Conservation (phyloP, 2,113 vertebrate genomes). For the Seriola quinqueradiata region DNA sequence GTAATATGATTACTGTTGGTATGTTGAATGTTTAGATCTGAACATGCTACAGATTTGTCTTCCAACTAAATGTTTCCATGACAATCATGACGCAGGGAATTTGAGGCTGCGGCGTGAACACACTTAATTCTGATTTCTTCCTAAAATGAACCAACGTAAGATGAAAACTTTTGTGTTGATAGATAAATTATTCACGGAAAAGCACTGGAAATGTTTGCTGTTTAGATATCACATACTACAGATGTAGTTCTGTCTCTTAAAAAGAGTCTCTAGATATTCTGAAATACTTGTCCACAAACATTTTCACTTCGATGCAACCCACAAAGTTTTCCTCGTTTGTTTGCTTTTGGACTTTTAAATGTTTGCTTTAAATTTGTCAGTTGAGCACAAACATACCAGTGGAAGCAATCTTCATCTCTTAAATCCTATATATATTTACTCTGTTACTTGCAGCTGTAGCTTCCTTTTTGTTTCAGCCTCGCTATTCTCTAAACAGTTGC, state of each 20-base stretch:
- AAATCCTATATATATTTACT: slow-evolving; percentile 42
- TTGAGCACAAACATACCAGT: slow-evolving; percentile 34
- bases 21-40: not conserved
- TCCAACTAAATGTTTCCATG: not conserved
- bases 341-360: slow-evolving; percentile 37
- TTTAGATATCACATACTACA: not conserved
- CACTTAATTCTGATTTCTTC: not conserved
- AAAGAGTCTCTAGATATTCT: not conserved
- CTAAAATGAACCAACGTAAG: not conserved
- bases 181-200: not conserved
- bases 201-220: not conserved
- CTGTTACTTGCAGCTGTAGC: slow-evolving; percentile 9
- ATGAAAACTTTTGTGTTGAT: not conserved
- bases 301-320: slow-evolving; percentile 2
- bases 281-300: slow-evolving; percentile 22
- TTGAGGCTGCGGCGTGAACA: not conserved
- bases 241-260: slow-evolving; percentile 2
- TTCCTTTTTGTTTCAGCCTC: slow-evolving; percentile 14
- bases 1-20: not conserved
- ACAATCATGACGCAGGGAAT: not conserved
- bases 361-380: slow-evolving; percentile 53
- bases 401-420: slow-evolving; percentile 12
- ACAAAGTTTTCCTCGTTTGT: slow-evolving; percentile 34
- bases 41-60: not conserved
- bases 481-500: slow-evolving; percentile 17